These are phyloP conservation scores for Halesus radiatus DNA, from an alignment of 1,140 invertebrate species.

Conservation along the genomic window DNA sequence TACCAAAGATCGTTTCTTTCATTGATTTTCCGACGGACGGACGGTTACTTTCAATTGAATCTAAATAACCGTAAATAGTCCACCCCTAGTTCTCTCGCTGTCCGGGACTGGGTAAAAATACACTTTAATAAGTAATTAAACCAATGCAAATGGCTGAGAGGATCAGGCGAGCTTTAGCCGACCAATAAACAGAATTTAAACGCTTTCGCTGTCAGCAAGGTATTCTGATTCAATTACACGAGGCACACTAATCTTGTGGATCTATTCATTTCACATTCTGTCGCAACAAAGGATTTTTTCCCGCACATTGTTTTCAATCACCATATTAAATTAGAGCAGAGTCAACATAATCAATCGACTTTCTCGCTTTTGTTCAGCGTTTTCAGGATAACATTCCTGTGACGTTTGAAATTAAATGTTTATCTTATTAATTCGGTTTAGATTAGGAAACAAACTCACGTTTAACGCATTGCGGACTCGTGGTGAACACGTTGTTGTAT, in stretches of 20 bases:
- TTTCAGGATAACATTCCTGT: no score
- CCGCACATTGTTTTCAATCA: background rate
- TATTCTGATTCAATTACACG: conserved; percentile 41
- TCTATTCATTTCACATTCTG: conserved; percentile 15
- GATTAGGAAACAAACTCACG: no score
- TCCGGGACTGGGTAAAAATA: conserved; percentile 5
- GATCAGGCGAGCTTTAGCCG: conserved; percentile 5
- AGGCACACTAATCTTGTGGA: conserved; percentile 34
- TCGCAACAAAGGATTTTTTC: conserved; percentile 19
- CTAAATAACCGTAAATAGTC: no score
- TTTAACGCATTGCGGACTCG: no score
- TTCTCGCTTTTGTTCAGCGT: no score
- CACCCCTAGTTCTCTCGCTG: background rate
- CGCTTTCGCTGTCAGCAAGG: conserved; percentile 28
- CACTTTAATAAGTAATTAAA: conserved; percentile 16
- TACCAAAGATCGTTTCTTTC: no score
- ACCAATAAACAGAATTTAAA: conserved; percentile 33
- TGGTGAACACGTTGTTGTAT: no score
- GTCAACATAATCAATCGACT: background rate
- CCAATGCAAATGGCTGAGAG: conserved; percentile 14
- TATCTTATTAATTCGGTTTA: no score
- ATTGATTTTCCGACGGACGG: no score
- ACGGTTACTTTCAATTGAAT: no score
- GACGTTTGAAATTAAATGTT: no score
- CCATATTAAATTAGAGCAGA: background rate